Evolutionary conservation across 92 coral and sea anemone genomes (phyloP).

Genomic region (Palythoa grandiflora): DNA sequence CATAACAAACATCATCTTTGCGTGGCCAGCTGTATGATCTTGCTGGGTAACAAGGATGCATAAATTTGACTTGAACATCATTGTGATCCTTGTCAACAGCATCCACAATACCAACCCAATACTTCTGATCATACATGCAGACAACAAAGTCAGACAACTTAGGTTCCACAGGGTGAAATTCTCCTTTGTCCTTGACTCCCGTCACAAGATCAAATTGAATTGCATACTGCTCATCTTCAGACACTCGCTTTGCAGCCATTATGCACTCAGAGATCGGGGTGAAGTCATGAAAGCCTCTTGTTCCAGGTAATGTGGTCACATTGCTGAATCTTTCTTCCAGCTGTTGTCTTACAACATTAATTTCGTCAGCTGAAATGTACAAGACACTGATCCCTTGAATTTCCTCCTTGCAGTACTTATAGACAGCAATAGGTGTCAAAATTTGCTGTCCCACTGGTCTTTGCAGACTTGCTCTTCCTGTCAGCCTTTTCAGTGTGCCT

Average conservation of each 20-base stretch:
- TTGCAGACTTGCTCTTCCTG: slow-evolving; percentile 33
- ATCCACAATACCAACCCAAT: no score
- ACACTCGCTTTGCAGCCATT: no score
- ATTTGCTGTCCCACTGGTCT: slow-evolving; percentile 34
- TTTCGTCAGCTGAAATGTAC: not conserved
- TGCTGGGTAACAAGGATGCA: no score
- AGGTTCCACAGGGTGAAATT: not conserved
- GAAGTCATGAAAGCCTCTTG: no score
- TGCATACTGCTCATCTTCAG: no score
- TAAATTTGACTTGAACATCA: slow-evolving; percentile 45
- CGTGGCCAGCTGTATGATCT: slow-evolving; percentile 54
- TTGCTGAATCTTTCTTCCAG: slow-evolving; percentile 9
- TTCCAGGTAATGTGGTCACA: slow-evolving; percentile 1
- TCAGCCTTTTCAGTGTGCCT: slow-evolving; percentile 40
- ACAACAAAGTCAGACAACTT: slow-evolving; percentile 44
- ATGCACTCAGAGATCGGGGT: no score
- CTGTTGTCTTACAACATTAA: not conserved
- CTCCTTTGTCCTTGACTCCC: no score
- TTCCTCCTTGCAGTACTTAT: slow-evolving; percentile 14
- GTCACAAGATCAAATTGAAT: no score
- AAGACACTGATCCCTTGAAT: not conserved
- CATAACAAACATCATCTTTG: no score
- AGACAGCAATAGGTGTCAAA: slow-evolving; percentile 9
- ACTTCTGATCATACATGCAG: no score
- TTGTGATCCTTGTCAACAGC: slow-evolving; percentile 39